Conservation (phyloP, 1,140 invertebrate genomes). For the Radopholus similis region DNA sequence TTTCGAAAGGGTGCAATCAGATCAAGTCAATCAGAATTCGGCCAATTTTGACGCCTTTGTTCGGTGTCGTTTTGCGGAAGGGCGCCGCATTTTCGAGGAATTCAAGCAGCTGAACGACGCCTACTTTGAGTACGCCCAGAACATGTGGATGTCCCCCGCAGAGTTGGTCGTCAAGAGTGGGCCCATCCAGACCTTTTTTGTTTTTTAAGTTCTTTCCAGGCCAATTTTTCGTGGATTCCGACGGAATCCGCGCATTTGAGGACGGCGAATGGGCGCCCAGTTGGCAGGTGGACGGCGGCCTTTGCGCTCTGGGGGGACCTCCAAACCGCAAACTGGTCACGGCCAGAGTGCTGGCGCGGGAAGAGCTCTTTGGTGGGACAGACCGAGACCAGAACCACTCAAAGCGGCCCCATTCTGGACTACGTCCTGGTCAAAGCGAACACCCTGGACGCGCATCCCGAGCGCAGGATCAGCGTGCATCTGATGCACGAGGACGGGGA, state of each 20-base stretch:
- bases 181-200: background rate
- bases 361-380: background rate
- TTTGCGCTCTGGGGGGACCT: conserved; percentile 9
- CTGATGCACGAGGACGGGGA: conserved; percentile 8
- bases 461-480: conserved; percentile 10
- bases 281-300: conserved; percentile 17
- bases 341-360: background rate
- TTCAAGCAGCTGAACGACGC: conserved; percentile 19
- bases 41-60: conserved; percentile 22
- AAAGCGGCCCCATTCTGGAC: conserved; percentile 6
- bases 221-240: background rate
- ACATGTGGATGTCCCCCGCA: conserved; percentile 15
- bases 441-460: conserved; percentile 6
- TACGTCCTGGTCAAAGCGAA: conserved; percentile 26
- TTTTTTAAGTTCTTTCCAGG: background rate
- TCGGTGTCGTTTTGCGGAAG: conserved; percentile 19
- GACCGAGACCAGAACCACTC: background rate
- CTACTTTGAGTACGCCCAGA: conserved; percentile 20
- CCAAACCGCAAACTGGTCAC: background rate
- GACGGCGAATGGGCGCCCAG: conserved; percentile 3
- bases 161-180: conserved; percentile 20
- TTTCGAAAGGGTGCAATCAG: background rate
- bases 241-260: background rate
- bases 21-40: background rate
- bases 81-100: conserved; percentile 9